Percentiles rank a stretch among this genome's conserved stretches.
These are phyloP conservation scores for Carlito syrichta DNA, from an alignment of 2,113 vertebrate species.

Conservation along the genomic window DNA sequence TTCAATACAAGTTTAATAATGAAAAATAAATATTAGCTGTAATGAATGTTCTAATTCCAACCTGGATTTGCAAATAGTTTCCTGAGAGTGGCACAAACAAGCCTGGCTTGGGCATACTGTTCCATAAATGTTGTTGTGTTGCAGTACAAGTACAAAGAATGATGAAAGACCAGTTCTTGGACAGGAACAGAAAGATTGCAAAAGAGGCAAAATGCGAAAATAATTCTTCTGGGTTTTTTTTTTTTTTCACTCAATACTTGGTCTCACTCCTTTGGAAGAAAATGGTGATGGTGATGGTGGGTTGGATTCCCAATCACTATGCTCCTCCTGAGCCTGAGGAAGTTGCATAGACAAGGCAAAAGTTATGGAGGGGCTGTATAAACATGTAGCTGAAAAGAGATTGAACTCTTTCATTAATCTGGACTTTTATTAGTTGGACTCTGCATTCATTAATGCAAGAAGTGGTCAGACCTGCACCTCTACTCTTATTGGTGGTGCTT, in stretches of 20 bases:
- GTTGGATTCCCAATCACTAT: not conserved
- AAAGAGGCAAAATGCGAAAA: not conserved
- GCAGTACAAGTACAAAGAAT: not conserved
- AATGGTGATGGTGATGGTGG: not conserved
- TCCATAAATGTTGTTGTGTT: not conserved
- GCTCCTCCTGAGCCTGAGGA: not conserved
- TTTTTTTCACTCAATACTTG: not conserved
- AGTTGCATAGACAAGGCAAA: not conserved
- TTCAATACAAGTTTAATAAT: not conserved
- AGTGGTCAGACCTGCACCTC: not conserved
- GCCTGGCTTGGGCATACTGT: not conserved
- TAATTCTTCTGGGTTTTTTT: slow-evolving; percentile 15
- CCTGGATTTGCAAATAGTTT: not conserved
- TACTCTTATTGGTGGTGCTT: not conserved
- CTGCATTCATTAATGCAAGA: not conserved
- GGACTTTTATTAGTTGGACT: not conserved
- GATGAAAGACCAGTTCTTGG: not conserved
- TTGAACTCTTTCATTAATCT: not conserved
- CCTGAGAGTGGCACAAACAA: not conserved
- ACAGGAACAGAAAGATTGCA: not conserved
- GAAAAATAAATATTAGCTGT: not conserved
- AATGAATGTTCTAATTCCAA: not conserved
- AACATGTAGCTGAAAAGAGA: not conserved
- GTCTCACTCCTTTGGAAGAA: not conserved
- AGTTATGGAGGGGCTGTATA: not conserved